A percentile compares a stretch with the other conserved stretches of the same genome.
phyloP scores from a whole-genome alignment of 2,888 invertebrate genomes.

The Pharmacophagus antenor region DNA sequence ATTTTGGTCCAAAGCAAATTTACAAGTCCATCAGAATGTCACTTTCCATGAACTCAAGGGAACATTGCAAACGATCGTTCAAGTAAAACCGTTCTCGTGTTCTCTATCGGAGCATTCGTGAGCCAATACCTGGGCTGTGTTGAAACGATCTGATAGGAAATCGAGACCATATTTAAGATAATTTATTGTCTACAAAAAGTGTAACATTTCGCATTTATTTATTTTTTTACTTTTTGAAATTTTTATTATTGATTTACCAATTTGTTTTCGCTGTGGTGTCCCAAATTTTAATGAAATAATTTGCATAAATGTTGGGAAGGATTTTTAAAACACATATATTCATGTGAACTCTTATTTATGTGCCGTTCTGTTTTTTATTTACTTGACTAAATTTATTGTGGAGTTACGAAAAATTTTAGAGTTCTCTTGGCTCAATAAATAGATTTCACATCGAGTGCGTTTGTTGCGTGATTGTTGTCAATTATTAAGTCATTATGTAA shows the following conservation, averaged over 20 bases:
- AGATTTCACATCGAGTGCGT: constrained; percentile 11
- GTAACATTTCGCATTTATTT: constrained; percentile 9
- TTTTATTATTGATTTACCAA: constrained; percentile 3
- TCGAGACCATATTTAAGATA: constrained; percentile 34
- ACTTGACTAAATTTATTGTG: not conserved
- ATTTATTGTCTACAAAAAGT: constrained; percentile 14
- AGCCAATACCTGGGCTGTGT: constrained; percentile 48
- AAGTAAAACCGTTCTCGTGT: constrained; percentile 76
- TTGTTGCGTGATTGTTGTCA: constrained; percentile 14
- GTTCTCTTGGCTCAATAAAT: not conserved
- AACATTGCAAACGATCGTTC: constrained; percentile 60
- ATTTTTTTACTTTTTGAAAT: not conserved
- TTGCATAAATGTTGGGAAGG: not conserved
- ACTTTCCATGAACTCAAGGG: constrained; percentile 42
- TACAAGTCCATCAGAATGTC: constrained; percentile 38
- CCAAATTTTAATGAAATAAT: not conserved
- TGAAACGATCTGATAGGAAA: constrained; percentile 52
- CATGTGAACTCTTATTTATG: too few relatives aligned
- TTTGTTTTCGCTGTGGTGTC: constrained; percentile 1
- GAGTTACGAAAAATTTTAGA: not conserved
- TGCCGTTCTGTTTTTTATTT: not conserved
- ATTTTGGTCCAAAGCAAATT: constrained; percentile 3
- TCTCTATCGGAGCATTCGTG: constrained; percentile 63
- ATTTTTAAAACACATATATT: not conserved
- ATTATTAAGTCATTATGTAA: constrained; percentile 27